phyloP scores from a whole-genome alignment of 1,140 invertebrate genomes.

The Drosophila ironensis region DNA sequence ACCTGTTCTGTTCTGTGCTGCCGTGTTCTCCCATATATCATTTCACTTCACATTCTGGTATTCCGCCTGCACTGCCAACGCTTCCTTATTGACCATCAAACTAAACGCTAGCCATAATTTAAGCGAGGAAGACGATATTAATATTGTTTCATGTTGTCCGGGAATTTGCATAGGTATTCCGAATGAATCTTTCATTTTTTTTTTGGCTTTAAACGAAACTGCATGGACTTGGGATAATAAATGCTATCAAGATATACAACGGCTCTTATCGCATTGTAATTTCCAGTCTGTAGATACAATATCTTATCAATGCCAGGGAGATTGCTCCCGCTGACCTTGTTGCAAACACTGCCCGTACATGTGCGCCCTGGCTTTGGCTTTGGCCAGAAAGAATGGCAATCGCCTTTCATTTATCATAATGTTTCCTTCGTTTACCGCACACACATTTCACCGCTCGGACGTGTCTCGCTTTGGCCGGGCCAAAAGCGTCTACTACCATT shows the following conservation, averaged over 20 bases:
- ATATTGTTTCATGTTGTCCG: no score
- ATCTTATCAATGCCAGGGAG: constrained; percentile 42
- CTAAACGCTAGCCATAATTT: background rate
- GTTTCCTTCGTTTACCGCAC: constrained; percentile 63
- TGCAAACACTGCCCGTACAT: no score
- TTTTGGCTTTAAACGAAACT: constrained; percentile 2
- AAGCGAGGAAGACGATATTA: background rate
- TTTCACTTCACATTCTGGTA: constrained; percentile 10
- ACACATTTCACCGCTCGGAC: constrained; percentile 55
- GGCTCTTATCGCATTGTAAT: constrained; percentile 20
- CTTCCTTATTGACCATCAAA: constrained; percentile 28
- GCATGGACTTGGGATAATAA: constrained; percentile 16
- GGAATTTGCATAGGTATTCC: constrained; percentile 5
- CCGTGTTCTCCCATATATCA: constrained; percentile 16
- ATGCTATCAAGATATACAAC: constrained; percentile 36
- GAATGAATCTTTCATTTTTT: no score
- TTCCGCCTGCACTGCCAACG: constrained; percentile 5
- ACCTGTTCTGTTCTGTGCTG: constrained; percentile 13
- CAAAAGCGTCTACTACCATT: constrained; percentile 4
- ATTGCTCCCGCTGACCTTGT: constrained; percentile 18
- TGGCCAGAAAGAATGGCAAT: constrained; percentile 15
- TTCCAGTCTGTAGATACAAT: constrained; percentile 21
- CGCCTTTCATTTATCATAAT: constrained; percentile 68
- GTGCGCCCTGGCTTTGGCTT: background rate
- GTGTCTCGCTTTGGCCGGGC: background rate